Conservation (phyloP, 2,888 invertebrate genomes). For the Brassicogethes aeneus region DNA sequence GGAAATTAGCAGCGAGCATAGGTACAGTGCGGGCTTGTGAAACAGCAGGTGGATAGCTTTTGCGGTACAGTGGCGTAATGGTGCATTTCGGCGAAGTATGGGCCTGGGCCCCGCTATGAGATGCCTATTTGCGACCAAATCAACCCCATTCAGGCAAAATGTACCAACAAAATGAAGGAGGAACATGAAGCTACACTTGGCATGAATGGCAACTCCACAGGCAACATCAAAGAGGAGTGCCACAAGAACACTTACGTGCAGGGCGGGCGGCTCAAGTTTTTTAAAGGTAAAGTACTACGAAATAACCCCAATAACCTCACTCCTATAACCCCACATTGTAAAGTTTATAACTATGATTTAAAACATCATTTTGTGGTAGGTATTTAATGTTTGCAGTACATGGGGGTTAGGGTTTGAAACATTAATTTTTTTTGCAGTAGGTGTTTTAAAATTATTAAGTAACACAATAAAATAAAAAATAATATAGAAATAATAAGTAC, state of each 20-base stretch:
- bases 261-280: slow-evolving; percentile 72
- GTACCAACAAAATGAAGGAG: slow-evolving; percentile 55
- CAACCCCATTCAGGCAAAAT: slow-evolving; percentile 63
- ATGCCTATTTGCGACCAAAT: slow-evolving; percentile 53
- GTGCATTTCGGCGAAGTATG: slow-evolving; percentile 43
- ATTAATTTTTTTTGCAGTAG: too few species aligned
- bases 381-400: slow-evolving; percentile 7
- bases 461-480: too few species aligned
- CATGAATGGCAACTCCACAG: slow-evolving; percentile 60
- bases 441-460: too few species aligned
- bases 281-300: slow-evolving; percentile 58
- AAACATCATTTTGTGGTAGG: too few species aligned
- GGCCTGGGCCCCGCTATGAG: slow-evolving; percentile 48
- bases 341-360: too few species aligned
- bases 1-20: too few species aligned
- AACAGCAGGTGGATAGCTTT: slow-evolving; percentile 35
- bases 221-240: slow-evolving; percentile 45
- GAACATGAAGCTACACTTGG: slow-evolving; percentile 45
- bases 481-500: too few species aligned
- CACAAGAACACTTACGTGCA: slow-evolving; percentile 40
- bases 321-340: too few species aligned
- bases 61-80: slow-evolving; percentile 32
- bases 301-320: too few species aligned
- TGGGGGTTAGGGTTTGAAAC: too few species aligned
- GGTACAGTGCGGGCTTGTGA: slow-evolving; percentile 23